Conservation (phyloP, 2,797 vertebrate genomes). For the Naso thynnoides region DNA sequence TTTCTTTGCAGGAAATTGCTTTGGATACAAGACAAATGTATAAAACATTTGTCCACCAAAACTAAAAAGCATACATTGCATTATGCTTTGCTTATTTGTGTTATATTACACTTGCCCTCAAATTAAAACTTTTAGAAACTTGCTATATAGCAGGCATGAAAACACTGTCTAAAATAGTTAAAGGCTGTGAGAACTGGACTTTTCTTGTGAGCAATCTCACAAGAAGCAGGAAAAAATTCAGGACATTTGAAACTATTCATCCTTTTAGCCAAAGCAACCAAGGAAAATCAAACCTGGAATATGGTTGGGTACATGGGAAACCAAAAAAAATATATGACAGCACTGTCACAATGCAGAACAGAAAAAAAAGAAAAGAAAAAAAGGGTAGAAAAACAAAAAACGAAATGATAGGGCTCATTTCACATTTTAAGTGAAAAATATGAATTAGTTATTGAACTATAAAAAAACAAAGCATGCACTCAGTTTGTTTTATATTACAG, state of each 20-base stretch:
- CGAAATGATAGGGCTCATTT: constrained; percentile 77
- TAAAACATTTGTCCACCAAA: constrained; percentile 20
- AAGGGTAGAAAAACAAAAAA: constrained; percentile 41
- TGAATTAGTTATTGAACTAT: constrained; percentile 85
- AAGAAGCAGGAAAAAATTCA: constrained; percentile 34
- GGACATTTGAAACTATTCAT: constrained; percentile 67
- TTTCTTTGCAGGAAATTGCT: constrained; percentile 37
- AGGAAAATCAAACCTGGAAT: constrained; percentile 38
- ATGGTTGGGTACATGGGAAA: constrained; percentile 56
- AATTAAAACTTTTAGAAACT: constrained; percentile 30
- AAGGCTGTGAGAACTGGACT: constrained; percentile 25
- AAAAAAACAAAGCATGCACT: constrained; percentile 95
- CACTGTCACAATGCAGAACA: constrained; percentile 58
- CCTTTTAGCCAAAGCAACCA: constrained; percentile 92
- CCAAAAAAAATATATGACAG: constrained; percentile 39
- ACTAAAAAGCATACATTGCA: constrained; percentile 9
- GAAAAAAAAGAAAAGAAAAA: constrained; percentile 57
- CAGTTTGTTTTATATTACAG: constrained; percentile 87
- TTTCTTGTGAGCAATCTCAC: constrained; percentile 27
- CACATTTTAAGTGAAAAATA: constrained; percentile 78
- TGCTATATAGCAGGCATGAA: constrained; percentile 14
- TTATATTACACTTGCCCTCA: constrained; percentile 22
- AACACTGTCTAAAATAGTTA: not conserved
- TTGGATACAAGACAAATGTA: constrained; percentile 15
- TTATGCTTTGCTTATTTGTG: constrained; percentile 19